Evolutionary conservation across 2,797 vertebrate species (phyloP).

Genomic region (Balearica regulorum): DNA sequence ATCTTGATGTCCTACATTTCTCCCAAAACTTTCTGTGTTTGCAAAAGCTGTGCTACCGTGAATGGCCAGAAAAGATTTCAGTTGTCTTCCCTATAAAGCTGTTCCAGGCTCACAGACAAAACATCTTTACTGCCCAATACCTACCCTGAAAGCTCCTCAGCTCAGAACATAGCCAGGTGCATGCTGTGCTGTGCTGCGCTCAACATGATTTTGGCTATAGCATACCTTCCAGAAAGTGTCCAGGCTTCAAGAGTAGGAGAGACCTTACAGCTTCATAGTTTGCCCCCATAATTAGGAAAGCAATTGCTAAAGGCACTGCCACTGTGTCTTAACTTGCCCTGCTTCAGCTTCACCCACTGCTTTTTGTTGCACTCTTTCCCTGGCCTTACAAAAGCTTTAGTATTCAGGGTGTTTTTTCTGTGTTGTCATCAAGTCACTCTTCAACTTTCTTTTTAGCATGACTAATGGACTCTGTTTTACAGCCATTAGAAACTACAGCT

Average conservation of each 20-base stretch:
- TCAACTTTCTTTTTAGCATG: not conserved
- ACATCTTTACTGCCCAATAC: not conserved
- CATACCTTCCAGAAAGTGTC: not conserved
- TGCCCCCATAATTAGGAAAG: not conserved
- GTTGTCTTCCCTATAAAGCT: not conserved
- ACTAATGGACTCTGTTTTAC: not conserved
- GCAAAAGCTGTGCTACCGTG: not conserved
- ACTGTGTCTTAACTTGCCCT: not conserved
- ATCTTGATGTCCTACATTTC: not conserved
- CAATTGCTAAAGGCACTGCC: not conserved
- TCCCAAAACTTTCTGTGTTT: not conserved
- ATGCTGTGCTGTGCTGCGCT: fast-evolving
- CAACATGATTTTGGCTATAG: fast-evolving
- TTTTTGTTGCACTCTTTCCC: not conserved
- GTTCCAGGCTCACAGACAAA: not conserved
- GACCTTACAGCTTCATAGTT: not conserved
- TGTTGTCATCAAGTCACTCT: not conserved
- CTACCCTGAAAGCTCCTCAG: not conserved
- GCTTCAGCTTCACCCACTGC: not conserved
- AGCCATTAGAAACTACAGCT: not conserved
- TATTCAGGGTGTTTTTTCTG: not conserved
- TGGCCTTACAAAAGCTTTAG: not conserved
- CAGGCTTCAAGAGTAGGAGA: not conserved
- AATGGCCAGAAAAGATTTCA: not conserved
- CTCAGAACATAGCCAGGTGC: not conserved